phyloP scores from a whole-genome alignment of 1,140 invertebrate species.

The Drosophila melanica region DNA sequence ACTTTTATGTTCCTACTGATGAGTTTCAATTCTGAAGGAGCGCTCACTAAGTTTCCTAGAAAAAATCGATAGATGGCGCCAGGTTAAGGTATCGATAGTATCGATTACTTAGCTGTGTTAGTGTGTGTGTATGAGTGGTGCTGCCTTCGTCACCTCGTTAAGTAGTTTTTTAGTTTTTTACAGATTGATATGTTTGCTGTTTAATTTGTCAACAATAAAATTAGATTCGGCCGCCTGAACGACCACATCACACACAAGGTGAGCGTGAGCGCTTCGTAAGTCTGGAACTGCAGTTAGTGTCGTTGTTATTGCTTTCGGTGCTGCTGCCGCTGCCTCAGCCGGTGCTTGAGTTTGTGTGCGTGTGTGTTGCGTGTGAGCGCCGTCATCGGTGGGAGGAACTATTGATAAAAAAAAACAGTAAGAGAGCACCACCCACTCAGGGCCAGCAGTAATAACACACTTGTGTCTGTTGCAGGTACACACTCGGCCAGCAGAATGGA shows the following conservation, averaged over 20 bases:
- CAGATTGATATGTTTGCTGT: slow-evolving; percentile 28
- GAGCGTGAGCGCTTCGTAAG: slow-evolving; percentile 3
- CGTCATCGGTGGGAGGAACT: slow-evolving; percentile 35
- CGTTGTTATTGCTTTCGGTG: slow-evolving; percentile 9
- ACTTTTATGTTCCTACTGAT: not conserved
- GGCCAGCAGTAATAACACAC: not conserved
- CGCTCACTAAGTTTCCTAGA: not conserved
- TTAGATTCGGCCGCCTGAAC: not conserved
- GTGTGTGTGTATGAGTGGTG: slow-evolving; percentile 27
- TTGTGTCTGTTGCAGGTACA: slow-evolving; percentile 16
- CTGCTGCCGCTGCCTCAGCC: slow-evolving; percentile 13
- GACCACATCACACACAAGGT: not conserved
- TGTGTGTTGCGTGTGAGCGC: slow-evolving; percentile 27
- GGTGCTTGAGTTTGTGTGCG: slow-evolving; percentile 28
- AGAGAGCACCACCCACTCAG: not conserved
- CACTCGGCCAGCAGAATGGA: slow-evolving; percentile 41
- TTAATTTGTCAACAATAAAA: slow-evolving; percentile 9
- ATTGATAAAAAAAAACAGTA: slow-evolving; percentile 29
- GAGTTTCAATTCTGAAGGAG: not conserved
- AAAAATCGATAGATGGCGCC: slow-evolving; percentile 13
- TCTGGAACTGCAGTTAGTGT: slow-evolving; percentile 4
- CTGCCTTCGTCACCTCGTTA: slow-evolving; percentile 46
- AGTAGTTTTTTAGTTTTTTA: slow-evolving; percentile 8
- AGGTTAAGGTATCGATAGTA: slow-evolving; percentile 21
- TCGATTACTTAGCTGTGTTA: slow-evolving; percentile 14